phyloP scores from a whole-genome alignment of 2,113 vertebrate species.

The Gobius niger region DNA sequence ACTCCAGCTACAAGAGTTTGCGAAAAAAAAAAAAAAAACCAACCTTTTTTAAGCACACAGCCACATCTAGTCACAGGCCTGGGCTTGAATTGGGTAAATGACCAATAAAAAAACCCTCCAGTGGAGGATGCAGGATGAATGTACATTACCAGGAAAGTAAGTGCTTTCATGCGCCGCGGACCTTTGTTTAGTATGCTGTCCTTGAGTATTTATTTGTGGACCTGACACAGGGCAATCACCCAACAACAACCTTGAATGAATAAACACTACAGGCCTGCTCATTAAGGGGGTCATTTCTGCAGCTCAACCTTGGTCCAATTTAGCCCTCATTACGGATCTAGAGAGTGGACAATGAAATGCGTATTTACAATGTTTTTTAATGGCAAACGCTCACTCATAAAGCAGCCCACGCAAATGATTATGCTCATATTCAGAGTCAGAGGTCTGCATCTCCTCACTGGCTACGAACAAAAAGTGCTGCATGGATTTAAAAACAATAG shows the following conservation, averaged over 20 bases:
- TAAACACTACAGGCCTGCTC: conserved; percentile 1
- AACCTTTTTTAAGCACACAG: conserved; percentile 32
- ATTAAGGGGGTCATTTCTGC: conserved; percentile 4
- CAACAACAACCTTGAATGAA: conserved; percentile 14
- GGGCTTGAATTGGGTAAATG: conserved; percentile 24
- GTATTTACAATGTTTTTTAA: neutral
- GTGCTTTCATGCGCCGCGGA: conserved; percentile 1
- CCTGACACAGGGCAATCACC: conserved; percentile 5
- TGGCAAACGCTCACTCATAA: neutral
- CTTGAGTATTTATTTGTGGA: conserved; percentile 25
- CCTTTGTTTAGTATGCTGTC: conserved; percentile 21
- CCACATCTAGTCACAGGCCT: conserved; percentile 16
- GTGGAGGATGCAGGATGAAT: conserved; percentile 28
- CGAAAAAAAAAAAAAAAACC: too few relatives aligned
- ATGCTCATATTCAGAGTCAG: neutral
- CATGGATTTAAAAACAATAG: neutral
- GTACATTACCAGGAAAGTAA: conserved; percentile 6
- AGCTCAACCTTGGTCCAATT: conserved; percentile 17
- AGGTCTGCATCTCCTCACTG: neutral
- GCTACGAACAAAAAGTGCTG: neutral
- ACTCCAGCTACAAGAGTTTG: too few relatives aligned
- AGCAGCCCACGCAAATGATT: neutral
- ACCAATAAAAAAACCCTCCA: conserved; percentile 36
- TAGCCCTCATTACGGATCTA: conserved; percentile 1
- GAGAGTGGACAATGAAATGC: conserved; percentile 2